Base-by-base conservation (phyloP, 2,797 vertebrate genomes). In the Ctenopoma kingsleyae region DNA sequence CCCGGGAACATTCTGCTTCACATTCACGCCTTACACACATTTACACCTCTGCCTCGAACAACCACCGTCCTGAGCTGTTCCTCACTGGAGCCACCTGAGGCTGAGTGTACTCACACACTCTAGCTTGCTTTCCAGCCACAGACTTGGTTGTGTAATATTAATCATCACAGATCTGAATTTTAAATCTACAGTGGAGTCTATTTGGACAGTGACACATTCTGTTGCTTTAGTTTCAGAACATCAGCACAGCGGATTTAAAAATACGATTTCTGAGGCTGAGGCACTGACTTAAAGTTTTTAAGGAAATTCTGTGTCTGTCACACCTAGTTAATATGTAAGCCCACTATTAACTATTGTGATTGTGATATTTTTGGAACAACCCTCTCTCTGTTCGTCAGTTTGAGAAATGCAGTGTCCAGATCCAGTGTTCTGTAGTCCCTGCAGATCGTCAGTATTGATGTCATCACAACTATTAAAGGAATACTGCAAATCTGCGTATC, bases 141-240 rank as follows among this genome's bases (percentile, higher is more conserved):
- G 8, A n/a, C 49, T 20, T 16, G 50, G 5, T 48, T 50, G 22
- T 78, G 58, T 67, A 71, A 73, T 75, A 70, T 77, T 76, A 53
- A 71, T 70, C 40, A 35, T 23, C 2, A 8, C 13, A 58, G 11
- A 35, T 62, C 30, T 54, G 59, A 51, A 71, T 55, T 25, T 66
- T 44, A 61, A 67, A 68, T 71, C 54, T 23, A 25, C 20, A 25
- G 17, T 2, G 6, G 6, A 51, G 20, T 46, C 66, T 30, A 5
- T 55, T 56, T 68, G 58, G 52, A 46, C 43, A 20, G 48, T 19
- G 35, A 70, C 27, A 32, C 43, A 44, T 35, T 57, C 32, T 13
- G 46, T 38, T 74, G 38, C 12, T 61, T 53, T 44, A 19, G 30
- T 30, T 61, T 17, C 20, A 11, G 5, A 23, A 40, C n/a, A 23